Base-by-base conservation (phyloP, 1,140 invertebrate species). In the Drosophila sechellia region DNA sequence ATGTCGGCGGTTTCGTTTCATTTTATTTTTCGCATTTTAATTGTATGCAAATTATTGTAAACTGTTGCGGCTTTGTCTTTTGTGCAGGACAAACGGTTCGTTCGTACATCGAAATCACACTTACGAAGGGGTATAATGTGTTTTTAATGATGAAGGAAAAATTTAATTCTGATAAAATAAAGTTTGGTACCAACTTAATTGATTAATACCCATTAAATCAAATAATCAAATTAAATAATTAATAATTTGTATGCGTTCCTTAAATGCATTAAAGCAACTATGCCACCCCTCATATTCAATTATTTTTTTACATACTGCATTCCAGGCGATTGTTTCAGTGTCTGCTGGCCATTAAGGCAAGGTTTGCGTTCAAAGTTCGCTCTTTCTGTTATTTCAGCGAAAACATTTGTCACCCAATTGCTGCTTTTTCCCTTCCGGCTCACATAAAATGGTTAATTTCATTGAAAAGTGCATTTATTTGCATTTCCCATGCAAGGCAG, bases 1-100 rank as follows among this genome's bases (percentile, higher is more conserved):
- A 42, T 20, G 58, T 37, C 54, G 48, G 64, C 27, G 60, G 63
- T 48, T 66, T 64, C 43, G 13, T 64, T 64, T 64, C 48, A 49
- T 70, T 70, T 52, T 20, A 22, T 49, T 77, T 86, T 75, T 31
- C 31, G 6, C 31, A 31, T 10, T 61, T 66, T 79, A 81, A 85
- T 81, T 70, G 65, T 52, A 79, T 75, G 83, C 63, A 87, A 86
- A 87, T 87, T 78, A 87, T 81, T 86, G 65, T 79, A 86, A 84
- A 81, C 75, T 86, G 70, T 61, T 87, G 83, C 61, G 83, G 58
- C 68, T 79, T 83, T 75, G 46, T 72, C 72, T 64, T 61, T 59
- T 68, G 43, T 65, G 40, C 53, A 40, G 59, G 31, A 35, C 31
- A 50, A 22, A 34, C 20, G 27, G 52, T 45, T 46, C 46, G 52